Evolutionary conservation across 92 coral and sea anemone species (phyloP).

Genomic region (Epizoanthus ramosus): DNA sequence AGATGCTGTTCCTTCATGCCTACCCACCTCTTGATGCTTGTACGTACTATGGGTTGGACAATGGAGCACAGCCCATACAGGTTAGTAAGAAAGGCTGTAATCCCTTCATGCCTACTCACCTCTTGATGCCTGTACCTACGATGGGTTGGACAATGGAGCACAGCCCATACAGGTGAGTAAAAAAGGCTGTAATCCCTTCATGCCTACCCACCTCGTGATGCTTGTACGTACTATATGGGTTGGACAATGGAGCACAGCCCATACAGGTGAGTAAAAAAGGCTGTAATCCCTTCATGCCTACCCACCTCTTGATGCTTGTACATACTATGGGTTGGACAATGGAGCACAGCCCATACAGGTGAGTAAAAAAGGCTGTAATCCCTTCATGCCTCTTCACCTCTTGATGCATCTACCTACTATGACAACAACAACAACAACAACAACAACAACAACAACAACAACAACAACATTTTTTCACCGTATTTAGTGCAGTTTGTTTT

Average conservation of each 20-base stretch:
- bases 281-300: no score
- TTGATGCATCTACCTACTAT: conserved; percentile 93
- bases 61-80: conserved; percentile 96
- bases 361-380: no score
- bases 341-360: conserved; percentile 99
- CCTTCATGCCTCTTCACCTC: no score
- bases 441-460: no score
- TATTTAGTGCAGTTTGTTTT: no score
- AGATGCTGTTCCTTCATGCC: conserved; percentile 66
- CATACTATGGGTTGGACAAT: conserved; percentile 93
- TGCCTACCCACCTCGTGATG: conserved; percentile 64
- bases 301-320: conserved; percentile 84
- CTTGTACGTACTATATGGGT: conserved; percentile 92
- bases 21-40: conserved; percentile 90
- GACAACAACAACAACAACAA: no score
- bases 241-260: conserved; percentile 93
- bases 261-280: conserved; percentile 71
- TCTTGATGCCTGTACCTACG: conserved; percentile 92
- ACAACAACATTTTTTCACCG: no score
- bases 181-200: no score
- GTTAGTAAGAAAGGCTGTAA: conserved; percentile 28
- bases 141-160: conserved; percentile 95
- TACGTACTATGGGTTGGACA: conserved; percentile 94
- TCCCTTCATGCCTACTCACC: conserved; percentile 22
- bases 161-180: conserved; percentile 88